Percentiles rank a stretch among this genome's conserved stretches.
Evolutionary conservation across 2,888 invertebrate species (phyloP).

Genomic region (Callinectes sapidus): DNA sequence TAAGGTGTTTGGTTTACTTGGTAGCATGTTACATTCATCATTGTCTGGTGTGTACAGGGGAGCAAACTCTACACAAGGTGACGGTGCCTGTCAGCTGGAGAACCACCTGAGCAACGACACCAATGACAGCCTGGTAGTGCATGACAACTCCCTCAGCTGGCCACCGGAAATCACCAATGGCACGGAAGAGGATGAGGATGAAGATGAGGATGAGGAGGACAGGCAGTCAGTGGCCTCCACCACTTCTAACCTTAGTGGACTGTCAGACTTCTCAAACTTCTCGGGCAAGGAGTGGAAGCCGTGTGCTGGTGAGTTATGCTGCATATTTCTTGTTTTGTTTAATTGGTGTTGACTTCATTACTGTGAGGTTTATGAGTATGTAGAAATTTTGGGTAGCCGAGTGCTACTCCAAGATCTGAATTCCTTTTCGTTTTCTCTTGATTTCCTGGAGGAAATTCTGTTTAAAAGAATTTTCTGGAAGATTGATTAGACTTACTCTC

Average conservation of each 20-base stretch:
- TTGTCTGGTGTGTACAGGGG: not conserved
- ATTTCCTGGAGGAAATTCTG: too few relatives aligned
- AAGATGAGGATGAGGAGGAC: slow-evolving; percentile 67
- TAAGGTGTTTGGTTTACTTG: not conserved
- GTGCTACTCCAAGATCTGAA: not conserved
- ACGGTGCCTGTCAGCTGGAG: slow-evolving; percentile 42
- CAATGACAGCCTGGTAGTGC: slow-evolving; percentile 55
- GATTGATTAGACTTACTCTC: too few relatives aligned
- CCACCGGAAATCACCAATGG: slow-evolving; percentile 40
- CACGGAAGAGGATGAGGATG: slow-evolving; percentile 47
- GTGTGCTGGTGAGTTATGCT: slow-evolving; percentile 77
- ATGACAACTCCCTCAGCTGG: slow-evolving; percentile 54
- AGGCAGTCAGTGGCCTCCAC: slow-evolving; percentile 63
- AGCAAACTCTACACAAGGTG: slow-evolving; percentile 54
- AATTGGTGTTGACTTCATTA: not conserved
- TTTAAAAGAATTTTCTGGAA: too few relatives aligned
- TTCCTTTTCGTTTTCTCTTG: not conserved
- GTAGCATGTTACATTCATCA: not conserved
- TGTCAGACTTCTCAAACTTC: slow-evolving; percentile 80
- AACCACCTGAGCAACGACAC: slow-evolving; percentile 49
- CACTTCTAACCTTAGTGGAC: slow-evolving; percentile 77
- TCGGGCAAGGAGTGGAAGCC: slow-evolving; percentile 85
- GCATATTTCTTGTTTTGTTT: not conserved
- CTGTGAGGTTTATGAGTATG: not conserved
- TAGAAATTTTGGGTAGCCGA: not conserved